These are phyloP conservation scores for Lordiphosa clarofinis DNA, from an alignment of 1,140 invertebrate genomes.

Conservation along the genomic window DNA sequence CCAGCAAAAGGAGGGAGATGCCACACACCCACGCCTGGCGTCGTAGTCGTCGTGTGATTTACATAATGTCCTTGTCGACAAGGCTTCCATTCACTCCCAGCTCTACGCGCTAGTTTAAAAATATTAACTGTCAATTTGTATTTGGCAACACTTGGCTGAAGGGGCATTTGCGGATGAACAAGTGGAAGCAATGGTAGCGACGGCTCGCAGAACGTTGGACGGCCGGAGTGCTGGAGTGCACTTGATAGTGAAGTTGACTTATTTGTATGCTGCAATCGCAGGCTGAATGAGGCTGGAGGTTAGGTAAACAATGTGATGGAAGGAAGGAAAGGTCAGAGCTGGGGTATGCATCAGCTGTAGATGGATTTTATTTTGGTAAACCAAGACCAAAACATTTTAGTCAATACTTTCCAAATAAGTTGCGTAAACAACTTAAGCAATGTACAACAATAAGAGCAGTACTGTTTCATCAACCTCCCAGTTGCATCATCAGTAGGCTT, in stretches of 20 bases:
- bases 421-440: too few relatives aligned
- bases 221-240: conserved; percentile 29
- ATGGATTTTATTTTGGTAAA: too few relatives aligned
- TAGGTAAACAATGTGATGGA: not conserved
- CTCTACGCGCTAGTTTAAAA: conserved; percentile 63
- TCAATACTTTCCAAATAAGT: too few relatives aligned
- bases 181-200: not conserved
- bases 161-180: conserved; percentile 32
- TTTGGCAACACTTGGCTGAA: conserved; percentile 73
- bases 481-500: too few relatives aligned
- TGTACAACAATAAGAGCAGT: too few relatives aligned
- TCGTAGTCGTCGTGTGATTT: conserved; percentile 51
- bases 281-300: not conserved
- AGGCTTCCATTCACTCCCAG: conserved; percentile 1
- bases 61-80: conserved; percentile 74
- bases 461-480: too few relatives aligned
- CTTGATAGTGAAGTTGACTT: conserved; percentile 36
- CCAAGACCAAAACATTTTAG: too few relatives aligned
- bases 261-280: conserved; percentile 2
- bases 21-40: conserved; percentile 26
- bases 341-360: too few relatives aligned
- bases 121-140: conserved; percentile 79
- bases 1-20: too few relatives aligned
- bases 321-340: not conserved
- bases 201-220: too few relatives aligned